These are phyloP conservation scores for Melangyna quadrimaculata DNA, from an alignment of 2,888 invertebrate species.

Conservation along the genomic window DNA sequence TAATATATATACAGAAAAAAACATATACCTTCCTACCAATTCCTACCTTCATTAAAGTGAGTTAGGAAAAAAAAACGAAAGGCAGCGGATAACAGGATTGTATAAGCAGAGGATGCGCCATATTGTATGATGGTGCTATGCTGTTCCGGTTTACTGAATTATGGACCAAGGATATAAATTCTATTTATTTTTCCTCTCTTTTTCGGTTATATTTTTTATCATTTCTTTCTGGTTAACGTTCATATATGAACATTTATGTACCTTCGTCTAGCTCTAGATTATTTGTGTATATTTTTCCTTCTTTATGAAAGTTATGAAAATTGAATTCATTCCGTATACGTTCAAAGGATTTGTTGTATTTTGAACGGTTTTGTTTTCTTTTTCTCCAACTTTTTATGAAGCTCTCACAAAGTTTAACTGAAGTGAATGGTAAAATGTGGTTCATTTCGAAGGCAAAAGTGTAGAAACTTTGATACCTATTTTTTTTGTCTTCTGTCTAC, in stretches of 20 bases:
- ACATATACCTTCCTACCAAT: too few relatives aligned
- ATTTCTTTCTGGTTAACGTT: not conserved
- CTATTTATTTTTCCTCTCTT: not conserved
- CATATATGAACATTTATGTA: not conserved
- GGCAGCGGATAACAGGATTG: conserved; percentile 24
- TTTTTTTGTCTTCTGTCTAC: not conserved
- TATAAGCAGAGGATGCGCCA: conserved; percentile 39
- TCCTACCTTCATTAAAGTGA: not conserved
- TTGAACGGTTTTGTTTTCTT: not conserved
- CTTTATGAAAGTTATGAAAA: conserved; percentile 39
- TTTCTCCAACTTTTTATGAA: conserved; percentile 9
- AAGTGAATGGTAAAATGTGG: not conserved
- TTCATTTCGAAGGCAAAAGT: conserved; percentile 10
- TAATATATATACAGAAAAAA: too few relatives aligned
- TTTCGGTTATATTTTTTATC: not conserved
- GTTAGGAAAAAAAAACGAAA: conserved; percentile 9
- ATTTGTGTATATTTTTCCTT: not conserved
- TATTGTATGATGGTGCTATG: conserved; percentile 25
- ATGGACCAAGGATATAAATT: conserved; percentile 30
- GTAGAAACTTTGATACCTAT: conserved; percentile 38
- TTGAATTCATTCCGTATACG: conserved; percentile 31
- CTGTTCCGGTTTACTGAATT: conserved; percentile 43
- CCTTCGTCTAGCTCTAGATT: not conserved
- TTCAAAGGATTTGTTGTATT: conserved; percentile 7
- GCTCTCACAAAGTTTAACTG: conserved; percentile 1